Evolutionary conservation across 2,113 vertebrate species (phyloP), one percentile per base, ranked within the genome.

Genomic region (Tiliqua scincoides): DNA sequence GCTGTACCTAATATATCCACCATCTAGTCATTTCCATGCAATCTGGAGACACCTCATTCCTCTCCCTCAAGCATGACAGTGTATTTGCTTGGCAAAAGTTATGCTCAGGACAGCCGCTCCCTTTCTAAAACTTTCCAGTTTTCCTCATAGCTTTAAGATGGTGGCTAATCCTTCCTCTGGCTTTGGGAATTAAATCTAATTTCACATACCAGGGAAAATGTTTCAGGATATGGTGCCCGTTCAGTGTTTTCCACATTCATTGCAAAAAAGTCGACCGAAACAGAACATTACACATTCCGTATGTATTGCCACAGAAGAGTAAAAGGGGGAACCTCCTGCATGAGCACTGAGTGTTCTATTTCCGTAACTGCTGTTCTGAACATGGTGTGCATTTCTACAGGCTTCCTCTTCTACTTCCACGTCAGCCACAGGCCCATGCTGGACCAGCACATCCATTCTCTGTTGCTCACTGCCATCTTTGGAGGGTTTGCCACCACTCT

Each of bases 391-490:
- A 30, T 37, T 77, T 68, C 71, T 74, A 21, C 96, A 98, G 98
- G 97, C 70, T 98, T 98, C 84, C 97, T 99, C 89, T 99, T 99
- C 91, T 98, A 98, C 80, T 98, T 96, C 91, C 99, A 99, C 0
- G 86, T 99, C 72, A 97, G 97, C 18, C 95, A 87, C 78, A 97
- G 99, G 0, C 96, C 97, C 0, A 88, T 78, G 4, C 72, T 99
- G 91, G 99, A 99, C 32, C 95, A 97, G 84, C 99, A 99, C 71
- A 96, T 99, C 91, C 99, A 99, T 94, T 92, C 97, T 1, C 91
- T 99, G 87, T 97, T 99, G 88, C 96, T 99, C 71, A 95, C 96
- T 1, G 85, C 91, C 0, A 83, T 99, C 82, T 98, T 98, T 0
- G 83, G 83, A 0, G 98, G 96, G 0, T 90, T 97, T 0, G 75